phyloP scores from a whole-genome alignment of 2,888 invertebrate species.

The Chrysolina americana region DNA sequence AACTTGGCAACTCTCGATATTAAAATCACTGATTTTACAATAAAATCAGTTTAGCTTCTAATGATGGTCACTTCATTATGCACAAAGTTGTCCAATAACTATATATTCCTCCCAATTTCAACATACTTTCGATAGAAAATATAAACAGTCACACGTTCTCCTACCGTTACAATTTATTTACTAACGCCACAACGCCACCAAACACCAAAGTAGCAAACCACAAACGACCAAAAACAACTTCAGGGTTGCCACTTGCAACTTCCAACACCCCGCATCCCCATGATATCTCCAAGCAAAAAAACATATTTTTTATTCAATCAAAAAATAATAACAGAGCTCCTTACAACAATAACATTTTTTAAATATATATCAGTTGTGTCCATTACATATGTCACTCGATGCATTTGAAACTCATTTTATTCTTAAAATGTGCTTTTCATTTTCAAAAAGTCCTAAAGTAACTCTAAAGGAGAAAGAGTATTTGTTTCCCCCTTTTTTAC shows the following conservation, averaged over 20 bases:
- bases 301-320: too few species aligned
- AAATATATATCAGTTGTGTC: too few species aligned
- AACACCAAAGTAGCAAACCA: neutral
- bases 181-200: conserved; percentile 6
- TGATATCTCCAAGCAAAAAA: too few species aligned
- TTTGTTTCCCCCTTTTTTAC: too few species aligned
- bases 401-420: too few species aligned
- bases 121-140: conserved; percentile 37
- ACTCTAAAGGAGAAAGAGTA: too few species aligned
- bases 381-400: too few species aligned
- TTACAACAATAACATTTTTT: too few species aligned
- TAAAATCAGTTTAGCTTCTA: neutral
- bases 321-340: too few species aligned
- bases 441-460: too few species aligned
- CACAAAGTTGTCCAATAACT: conserved; percentile 24
- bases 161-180: conserved; percentile 22
- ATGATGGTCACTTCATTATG: conserved; percentile 38
- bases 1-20: conserved; percentile 29
- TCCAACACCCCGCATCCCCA: too few species aligned
- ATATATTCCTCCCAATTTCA: conserved; percentile 31
- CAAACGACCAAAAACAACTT: neutral
- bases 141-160: conserved; percentile 31
- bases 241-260: neutral
- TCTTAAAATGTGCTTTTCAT: too few species aligned
- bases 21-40: conserved; percentile 33